Conservation (phyloP, 2,113 vertebrate species). For the Myrmecobius fasciatus region DNA sequence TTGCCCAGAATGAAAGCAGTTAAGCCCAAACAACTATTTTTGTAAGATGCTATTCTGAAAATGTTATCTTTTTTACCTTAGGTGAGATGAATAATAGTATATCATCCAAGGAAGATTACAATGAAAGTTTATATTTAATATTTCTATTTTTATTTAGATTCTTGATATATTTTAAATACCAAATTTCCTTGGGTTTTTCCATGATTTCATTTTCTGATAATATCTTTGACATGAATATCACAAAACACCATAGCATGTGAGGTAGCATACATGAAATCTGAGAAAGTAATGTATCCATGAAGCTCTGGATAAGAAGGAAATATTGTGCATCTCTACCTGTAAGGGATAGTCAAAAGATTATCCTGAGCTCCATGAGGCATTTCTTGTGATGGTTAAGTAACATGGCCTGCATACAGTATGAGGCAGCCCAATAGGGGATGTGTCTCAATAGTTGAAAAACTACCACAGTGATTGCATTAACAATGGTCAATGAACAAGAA, state of each 20-base stretch:
- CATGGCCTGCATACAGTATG: neutral
- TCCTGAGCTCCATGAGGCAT: neutral
- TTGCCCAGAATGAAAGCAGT: neutral
- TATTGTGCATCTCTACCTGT: neutral
- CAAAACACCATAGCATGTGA: neutral
- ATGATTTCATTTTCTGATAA: neutral
- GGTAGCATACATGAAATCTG: neutral
- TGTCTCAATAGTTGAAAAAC: neutral
- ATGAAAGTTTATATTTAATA: neutral
- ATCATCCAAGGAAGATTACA: neutral
- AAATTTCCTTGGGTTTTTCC: neutral
- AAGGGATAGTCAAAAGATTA: neutral
- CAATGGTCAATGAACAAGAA: neutral
- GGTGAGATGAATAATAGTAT: neutral
- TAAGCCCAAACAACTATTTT: no score
- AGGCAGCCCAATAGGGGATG: neutral
- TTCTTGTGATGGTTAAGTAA: neutral
- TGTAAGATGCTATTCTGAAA: neutral
- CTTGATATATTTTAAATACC: neutral
- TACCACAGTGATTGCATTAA: neutral
- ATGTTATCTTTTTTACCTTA: neutral
- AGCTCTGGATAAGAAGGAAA: neutral
- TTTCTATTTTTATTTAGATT: neutral
- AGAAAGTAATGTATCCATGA: neutral
- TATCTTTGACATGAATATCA: neutral